Percentiles rank a stretch among this genome's conserved stretches.
Conservation (phyloP, 2,888 invertebrate genomes). For the Mythimna lalbum region DNA sequence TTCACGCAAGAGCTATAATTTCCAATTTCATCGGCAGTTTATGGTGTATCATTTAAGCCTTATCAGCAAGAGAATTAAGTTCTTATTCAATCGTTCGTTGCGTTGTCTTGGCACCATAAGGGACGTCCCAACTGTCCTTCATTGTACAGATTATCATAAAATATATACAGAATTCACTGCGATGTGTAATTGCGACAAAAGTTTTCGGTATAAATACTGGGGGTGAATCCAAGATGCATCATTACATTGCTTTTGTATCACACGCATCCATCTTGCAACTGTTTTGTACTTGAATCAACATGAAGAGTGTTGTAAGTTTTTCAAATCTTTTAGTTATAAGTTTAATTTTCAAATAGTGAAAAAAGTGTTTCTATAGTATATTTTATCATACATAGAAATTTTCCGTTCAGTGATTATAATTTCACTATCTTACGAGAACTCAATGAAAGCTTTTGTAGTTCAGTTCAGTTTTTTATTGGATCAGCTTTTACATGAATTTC, state of each 20-base stretch:
- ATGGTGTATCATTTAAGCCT: conserved; percentile 56
- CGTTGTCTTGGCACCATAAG: conserved; percentile 67
- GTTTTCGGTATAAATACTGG: conserved; percentile 87
- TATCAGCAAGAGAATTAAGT: conserved; percentile 63
- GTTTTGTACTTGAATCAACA: conserved; percentile 71
- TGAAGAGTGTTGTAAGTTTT: conserved; percentile 87
- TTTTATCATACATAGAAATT: neutral
- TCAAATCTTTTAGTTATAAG: conserved; percentile 2
- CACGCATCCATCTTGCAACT: conserved; percentile 73
- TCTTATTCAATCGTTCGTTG: conserved; percentile 50
- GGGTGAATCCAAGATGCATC: conserved; percentile 86
- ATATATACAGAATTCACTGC: conserved; percentile 79
- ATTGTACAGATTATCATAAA: conserved; percentile 82
- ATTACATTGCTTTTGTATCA: conserved; percentile 80
- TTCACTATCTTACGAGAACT: neutral
- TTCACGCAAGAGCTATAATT: conserved; percentile 58
- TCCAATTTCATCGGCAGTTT: conserved; percentile 57
- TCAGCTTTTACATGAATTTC: neutral
- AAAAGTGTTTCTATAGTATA: neutral
- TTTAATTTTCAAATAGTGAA: conserved; percentile 7
- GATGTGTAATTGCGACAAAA: conserved; percentile 84
- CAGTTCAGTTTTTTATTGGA: neutral
- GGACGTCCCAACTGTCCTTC: conserved; percentile 76
- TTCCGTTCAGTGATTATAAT: neutral
- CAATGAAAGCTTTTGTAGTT: neutral